A percentile compares a stretch with the other conserved stretches of the same genome.
phyloP scores from a whole-genome alignment of 1,140 invertebrate species.

The Eciton burchellii region DNA sequence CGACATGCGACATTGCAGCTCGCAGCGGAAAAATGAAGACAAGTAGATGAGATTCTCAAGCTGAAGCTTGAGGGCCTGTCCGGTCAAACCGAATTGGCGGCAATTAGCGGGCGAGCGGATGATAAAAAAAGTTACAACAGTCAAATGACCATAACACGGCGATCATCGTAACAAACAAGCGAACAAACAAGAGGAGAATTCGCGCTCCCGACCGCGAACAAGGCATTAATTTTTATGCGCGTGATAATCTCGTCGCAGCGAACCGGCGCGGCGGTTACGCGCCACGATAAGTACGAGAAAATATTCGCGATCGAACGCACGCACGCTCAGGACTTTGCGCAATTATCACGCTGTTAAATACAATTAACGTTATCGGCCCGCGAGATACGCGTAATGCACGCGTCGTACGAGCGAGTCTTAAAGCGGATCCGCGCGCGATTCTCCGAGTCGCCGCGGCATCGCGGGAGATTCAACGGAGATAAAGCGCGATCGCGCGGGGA shows the following conservation, averaged over 20 bases:
- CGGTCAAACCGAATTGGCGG: not conserved
- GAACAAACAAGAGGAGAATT: conserved; percentile 18
- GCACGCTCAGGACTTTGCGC: conserved; percentile 29
- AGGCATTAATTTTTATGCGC: conserved; percentile 51
- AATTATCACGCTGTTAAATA: conserved; percentile 70
- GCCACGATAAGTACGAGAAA: conserved; percentile 38
- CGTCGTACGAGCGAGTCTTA: conserved; percentile 28
- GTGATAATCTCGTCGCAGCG: conserved; percentile 42
- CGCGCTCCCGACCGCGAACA: conserved; percentile 20
- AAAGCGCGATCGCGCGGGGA: too few relatives aligned
- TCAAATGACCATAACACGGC: conserved; percentile 12
- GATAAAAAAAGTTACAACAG: conserved; percentile 21
- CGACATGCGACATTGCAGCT: not conserved
- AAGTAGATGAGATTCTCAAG: not conserved
- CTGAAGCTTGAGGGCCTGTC: not conserved
- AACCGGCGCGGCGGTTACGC: conserved; percentile 27
- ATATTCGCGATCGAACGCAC: conserved; percentile 31
- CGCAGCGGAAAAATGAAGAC: not conserved
- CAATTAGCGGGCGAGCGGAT: not conserved
- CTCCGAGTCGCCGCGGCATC: not conserved
- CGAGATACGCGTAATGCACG: conserved; percentile 53
- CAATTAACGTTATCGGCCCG: conserved; percentile 67
- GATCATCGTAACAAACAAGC: not conserved
- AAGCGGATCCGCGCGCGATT: conserved; percentile 31
- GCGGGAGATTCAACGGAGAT: too few relatives aligned